Evolutionary conservation across 2,888 invertebrate genomes (phyloP), one percentile per base, ranked within the genome.

Genomic region (Pycnomerus fuliginosus): DNA sequence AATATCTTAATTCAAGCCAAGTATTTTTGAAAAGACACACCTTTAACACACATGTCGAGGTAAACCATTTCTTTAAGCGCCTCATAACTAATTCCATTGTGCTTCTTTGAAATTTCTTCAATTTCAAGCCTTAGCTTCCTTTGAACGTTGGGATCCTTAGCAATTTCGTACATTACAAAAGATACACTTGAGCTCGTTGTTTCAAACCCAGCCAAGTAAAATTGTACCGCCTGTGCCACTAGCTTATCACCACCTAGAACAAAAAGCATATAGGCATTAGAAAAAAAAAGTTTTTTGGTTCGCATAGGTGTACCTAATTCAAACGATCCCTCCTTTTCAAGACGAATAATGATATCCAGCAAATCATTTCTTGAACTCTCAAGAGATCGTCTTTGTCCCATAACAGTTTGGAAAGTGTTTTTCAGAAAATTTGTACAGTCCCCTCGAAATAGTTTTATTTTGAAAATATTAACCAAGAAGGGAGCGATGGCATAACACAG

Each of bases 161-260:
- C 74, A 8, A 79, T 49, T 34, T 73, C 68, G 48, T 73, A 74
- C 0, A 69, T 53, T 1, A 70, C 50, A 30, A 70, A 74, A 3
- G 67, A 60, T 16, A 76, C 59, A 0, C 71, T 67, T 0, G 71
- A 63, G 7, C 74, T 72, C 0, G 75, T 73, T 1, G 77, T 76
- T 50, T 77, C 76, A 48, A 69, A 74, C 1, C 76, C 76, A 12
- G 76, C 77, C 1, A 72, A 40, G 49, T 75, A 76, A 52, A 78
- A 75, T 1, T 75, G 67, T 1, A 74, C 53, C 1, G 71, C 65
- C 37, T 76, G 73, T 0, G 75, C 66, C 0, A 65, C 49, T 23
- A 75, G 50, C 44, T 50, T 48, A 0, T 65, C 54, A 1, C 60
- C 61, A 13, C 70, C 56, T n/a, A n/a, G n/a, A n/a, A n/a, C n/a